Evolutionary conservation across 2,888 invertebrate genomes (phyloP).

Genomic region (Heterodera filipjevi): DNA sequence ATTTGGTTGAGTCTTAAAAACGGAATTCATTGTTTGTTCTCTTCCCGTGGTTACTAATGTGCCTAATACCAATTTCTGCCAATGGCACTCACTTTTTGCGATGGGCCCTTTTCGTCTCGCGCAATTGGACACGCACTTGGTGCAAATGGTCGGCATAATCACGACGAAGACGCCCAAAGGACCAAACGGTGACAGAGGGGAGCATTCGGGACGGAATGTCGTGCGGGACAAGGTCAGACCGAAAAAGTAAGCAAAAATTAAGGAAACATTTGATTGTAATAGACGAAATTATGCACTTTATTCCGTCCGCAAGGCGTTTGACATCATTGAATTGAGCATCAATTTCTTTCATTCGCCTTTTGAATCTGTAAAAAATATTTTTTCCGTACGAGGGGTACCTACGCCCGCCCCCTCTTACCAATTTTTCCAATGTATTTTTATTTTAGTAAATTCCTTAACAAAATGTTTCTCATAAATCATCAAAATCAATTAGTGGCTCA

Average conservation of each 20-base stretch:
- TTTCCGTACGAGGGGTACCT: background rate
- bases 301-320: background rate
- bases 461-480: no score
- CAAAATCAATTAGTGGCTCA: background rate
- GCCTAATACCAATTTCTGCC: no score
- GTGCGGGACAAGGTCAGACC: background rate
- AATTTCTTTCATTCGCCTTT: background rate
- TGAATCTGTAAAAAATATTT: background rate
- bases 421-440: no score
- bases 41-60: no score
- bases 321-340: background rate
- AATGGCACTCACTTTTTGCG: background rate
- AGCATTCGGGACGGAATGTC: background rate
- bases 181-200: background rate
- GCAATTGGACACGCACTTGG: background rate
- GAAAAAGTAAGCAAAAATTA: background rate
- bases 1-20: background rate
- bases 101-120: background rate
- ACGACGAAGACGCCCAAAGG: background rate
- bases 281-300: background rate
- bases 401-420: no score
- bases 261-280: background rate
- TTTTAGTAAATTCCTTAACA: no score
- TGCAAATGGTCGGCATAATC: background rate
- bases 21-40: background rate